A percentile compares a stretch with the other conserved stretches of the same genome.
phyloP scores from a whole-genome alignment of 2,797 vertebrate genomes.

The Sebastes nivosus region DNA sequence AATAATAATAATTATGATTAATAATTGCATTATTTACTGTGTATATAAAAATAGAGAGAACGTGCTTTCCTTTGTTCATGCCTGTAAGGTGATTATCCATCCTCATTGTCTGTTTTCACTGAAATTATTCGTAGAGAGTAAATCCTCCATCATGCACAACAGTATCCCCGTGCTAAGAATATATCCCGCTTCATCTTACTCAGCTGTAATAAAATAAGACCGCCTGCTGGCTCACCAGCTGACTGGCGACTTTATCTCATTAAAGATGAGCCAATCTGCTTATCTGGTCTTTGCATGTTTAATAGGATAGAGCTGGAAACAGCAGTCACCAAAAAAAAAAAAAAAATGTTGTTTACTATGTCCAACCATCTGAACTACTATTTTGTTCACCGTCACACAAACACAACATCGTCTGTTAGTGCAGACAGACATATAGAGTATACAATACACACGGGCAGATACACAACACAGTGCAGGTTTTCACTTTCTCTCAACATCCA shows the following conservation, averaged over 20 bases:
- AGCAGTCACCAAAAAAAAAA: neutral
- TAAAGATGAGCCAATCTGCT: conserved; percentile 66
- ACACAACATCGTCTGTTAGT: conserved; percentile 4
- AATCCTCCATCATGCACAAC: neutral
- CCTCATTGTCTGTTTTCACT: neutral
- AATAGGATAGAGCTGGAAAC: conserved; percentile 44
- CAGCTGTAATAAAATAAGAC: conserved; percentile 44
- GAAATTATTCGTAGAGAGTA: neutral
- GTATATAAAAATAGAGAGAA: neutral
- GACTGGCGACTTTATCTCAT: conserved; percentile 62
- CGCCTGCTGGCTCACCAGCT: conserved; percentile 58
- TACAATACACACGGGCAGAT: neutral
- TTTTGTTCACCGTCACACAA: neutral
- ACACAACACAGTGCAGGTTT: conserved; percentile 4
- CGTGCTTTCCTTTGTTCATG: neutral
- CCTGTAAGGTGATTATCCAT: neutral
- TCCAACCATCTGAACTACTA: neutral
- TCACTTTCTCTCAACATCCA: conserved; percentile 16
- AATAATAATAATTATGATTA: too few species aligned
- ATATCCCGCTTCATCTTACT: conserved; percentile 26
- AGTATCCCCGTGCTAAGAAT: neutral
- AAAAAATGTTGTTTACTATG: neutral
- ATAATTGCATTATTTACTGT: neutral
- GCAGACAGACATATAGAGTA: neutral
- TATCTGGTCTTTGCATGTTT: conserved; percentile 49